Evolutionary conservation across 1,140 invertebrate species (phyloP).

Genomic region (Cydia fagiglandana): DNA sequence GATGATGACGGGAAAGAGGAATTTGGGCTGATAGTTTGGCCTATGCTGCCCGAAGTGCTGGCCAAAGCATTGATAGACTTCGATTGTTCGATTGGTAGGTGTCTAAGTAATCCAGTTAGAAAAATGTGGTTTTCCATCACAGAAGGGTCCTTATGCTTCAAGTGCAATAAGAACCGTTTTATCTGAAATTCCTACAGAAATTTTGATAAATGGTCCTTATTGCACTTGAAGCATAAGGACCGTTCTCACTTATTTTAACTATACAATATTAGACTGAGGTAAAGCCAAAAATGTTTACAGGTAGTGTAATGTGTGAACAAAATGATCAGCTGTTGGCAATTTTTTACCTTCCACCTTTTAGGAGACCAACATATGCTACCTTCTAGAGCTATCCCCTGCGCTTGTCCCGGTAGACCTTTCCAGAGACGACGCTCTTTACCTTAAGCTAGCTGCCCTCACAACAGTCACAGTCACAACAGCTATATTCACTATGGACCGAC

Average conservation of each 20-base stretch:
- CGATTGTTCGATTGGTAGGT: constrained; percentile 49
- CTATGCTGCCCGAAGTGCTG: constrained; percentile 56
- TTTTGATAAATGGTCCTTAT: too few species aligned
- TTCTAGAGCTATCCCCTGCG: too few species aligned
- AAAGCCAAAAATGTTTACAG: too few species aligned
- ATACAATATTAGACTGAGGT: too few species aligned
- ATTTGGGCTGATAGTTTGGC: constrained; percentile 58
- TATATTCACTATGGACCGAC: constrained; percentile 44
- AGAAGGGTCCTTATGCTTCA: too few species aligned
- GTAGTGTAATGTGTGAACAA: not conserved
- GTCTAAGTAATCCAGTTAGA: too few species aligned
- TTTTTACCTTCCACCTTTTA: not conserved
- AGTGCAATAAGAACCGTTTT: too few species aligned
- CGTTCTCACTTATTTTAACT: too few species aligned
- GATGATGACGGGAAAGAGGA: constrained; percentile 49
- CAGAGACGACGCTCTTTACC: constrained; percentile 49
- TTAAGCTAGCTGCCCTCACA: constrained; percentile 58
- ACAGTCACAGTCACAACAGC: constrained; percentile 44
- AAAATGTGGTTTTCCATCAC: too few species aligned
- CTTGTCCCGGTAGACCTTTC: constrained; percentile 5
- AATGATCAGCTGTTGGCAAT: not conserved
- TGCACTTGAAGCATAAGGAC: too few species aligned
- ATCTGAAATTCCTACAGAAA: too few species aligned
- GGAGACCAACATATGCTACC: too few species aligned
- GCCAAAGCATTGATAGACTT: constrained; percentile 56